Conservation (phyloP, 1,140 invertebrate species). For the Phenacoccus solenopsis region DNA sequence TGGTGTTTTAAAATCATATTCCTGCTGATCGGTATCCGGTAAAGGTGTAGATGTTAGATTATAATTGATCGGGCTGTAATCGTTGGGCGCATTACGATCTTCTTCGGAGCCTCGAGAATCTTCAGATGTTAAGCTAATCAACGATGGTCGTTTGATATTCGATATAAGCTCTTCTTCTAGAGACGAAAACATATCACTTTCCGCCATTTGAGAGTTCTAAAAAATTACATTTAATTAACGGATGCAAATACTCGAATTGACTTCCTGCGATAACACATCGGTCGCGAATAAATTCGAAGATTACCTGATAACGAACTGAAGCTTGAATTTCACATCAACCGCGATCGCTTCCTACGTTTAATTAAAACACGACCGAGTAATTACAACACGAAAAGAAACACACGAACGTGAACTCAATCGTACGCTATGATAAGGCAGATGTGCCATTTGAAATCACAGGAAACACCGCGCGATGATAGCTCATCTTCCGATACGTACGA, state of each 20-base stretch:
- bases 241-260: too few relatives aligned
- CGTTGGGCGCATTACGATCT: background rate
- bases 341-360: background rate
- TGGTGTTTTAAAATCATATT: conserved; percentile 6
- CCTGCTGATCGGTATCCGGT: background rate
- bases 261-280: background rate
- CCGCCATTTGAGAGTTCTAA: background rate
- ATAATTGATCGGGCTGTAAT: background rate
- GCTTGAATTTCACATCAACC: too few relatives aligned
- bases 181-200: background rate
- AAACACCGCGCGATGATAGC: background rate
- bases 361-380: background rate
- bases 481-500: background rate
- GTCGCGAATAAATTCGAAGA: too few relatives aligned
- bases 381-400: background rate
- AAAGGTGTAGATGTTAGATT: background rate
- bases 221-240: background rate
- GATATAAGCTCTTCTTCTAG: background rate
- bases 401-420: background rate
- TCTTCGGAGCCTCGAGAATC: background rate
- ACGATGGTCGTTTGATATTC: background rate
- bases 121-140: background rate
- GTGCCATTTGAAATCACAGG: background rate
- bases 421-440: background rate
- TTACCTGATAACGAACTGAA: background rate